phyloP scores from a whole-genome alignment of 1,140 invertebrate genomes.

The Ylistrum balloti region DNA sequence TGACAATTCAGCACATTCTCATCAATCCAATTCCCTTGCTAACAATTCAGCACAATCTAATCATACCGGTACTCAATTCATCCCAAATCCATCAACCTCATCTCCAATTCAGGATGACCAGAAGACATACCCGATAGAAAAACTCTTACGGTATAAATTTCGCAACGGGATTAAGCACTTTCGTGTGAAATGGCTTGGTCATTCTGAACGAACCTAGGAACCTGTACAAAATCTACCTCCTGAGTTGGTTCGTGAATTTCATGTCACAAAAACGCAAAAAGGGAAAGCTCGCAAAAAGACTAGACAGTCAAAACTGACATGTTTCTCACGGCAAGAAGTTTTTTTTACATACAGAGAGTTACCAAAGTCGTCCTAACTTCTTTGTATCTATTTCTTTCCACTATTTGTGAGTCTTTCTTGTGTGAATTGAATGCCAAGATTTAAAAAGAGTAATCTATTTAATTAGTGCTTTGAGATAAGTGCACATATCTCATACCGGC shows the following conservation, averaged over 20 bases:
- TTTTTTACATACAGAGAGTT: not conserved
- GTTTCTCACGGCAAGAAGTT: not conserved
- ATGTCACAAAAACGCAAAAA: constrained; percentile 51
- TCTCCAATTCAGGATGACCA: not conserved
- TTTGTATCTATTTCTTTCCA: not conserved
- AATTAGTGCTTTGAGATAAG: constrained; percentile 41
- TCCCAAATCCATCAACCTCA: not conserved
- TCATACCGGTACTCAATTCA: not conserved
- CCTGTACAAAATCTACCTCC: constrained; percentile 46
- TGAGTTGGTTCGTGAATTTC: constrained; percentile 44
- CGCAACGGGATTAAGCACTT: not conserved
- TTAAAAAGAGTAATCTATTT: constrained; percentile 43
- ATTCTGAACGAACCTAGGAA: constrained; percentile 49
- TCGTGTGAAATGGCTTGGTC: no score
- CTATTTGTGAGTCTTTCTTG: not conserved
- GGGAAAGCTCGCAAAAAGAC: constrained; percentile 41
- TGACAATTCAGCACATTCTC: no score
- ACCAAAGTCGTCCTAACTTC: not conserved
- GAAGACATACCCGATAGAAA: not conserved
- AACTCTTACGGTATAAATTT: constrained; percentile 3
- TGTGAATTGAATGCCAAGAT: not conserved
- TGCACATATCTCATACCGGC: not conserved
- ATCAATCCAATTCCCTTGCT: no score
- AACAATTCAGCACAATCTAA: not conserved
- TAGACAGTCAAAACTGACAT: constrained; percentile 27